Base-by-base conservation (phyloP, 2,797 vertebrate genomes). In the Basileuterus tristriatus region DNA sequence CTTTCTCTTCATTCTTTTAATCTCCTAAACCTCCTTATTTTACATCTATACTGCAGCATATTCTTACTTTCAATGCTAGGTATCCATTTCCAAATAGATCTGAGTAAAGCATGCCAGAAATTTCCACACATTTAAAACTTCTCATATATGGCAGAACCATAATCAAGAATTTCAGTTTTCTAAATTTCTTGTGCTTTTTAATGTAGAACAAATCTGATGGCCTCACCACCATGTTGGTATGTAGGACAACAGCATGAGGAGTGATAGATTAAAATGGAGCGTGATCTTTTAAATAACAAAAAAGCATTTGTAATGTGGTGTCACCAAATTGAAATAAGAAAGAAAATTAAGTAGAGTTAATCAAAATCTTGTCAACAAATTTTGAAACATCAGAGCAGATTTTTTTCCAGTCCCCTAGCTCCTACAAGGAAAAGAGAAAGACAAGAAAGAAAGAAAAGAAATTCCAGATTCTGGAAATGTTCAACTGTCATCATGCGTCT, bases 271-370 rank as follows among this genome's bases (percentile, higher is more conserved):
- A 70, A 81, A 83, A 58, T 2, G 47, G 13, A 64, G 6, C 6
- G 62, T 30, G 2, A 6, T 2, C 7, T 53, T 71, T 53, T 53
- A 55, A 80, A 49, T 24, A 39, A 72, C 9, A 34, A 41, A 34
- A 34, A 27, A 53, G 0, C 1, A 34, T 41, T 59, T 37, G 15
- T 5, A 47, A 39, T n/a, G 36, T 4, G 14, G 16, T 2, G 2
- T 56, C 44, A 80, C 3, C 14, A 34, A 71, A 62, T 1, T 1
- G 12, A 6, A 85, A 70, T 10, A 7, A 23, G 9, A 3, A 19
- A 34, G 11, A 50, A 84, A 24, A 49, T 3, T 12, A 26, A 47
- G 1, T 46, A 19, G 6, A 55, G 8, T 3, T 32, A 74, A 67
- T 11, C 12, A 78, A 81, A 74, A 12, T 9, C 6, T 26, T 8